Conservation (phyloP, 2,797 vertebrate genomes). For the Ctenopoma multispine region DNA sequence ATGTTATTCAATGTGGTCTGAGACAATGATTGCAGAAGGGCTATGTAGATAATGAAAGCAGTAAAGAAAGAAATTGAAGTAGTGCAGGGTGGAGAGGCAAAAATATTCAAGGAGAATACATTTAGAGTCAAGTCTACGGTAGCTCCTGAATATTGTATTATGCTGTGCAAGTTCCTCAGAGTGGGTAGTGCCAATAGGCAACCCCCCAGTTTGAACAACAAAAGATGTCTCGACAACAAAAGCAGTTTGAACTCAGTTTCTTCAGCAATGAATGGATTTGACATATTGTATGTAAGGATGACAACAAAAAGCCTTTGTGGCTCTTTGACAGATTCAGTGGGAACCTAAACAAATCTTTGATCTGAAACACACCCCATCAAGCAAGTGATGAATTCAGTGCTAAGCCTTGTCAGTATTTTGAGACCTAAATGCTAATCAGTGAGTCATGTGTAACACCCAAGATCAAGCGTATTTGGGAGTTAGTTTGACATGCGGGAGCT, state of each 20-base stretch:
- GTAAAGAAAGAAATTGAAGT: constrained; percentile 20
- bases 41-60: constrained; percentile 25
- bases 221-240: constrained; percentile 44
- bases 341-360: constrained; percentile 57
- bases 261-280: constrained; percentile 40
- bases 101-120: constrained; percentile 45
- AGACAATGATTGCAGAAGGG: constrained; percentile 27
- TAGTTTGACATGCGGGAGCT: background rate
- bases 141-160: constrained; percentile 30
- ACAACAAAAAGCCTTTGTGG: constrained; percentile 37
- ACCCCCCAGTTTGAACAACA: constrained; percentile 43
- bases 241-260: constrained; percentile 36
- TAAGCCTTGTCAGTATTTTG: constrained; percentile 19
- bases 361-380: constrained; percentile 39
- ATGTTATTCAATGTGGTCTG: constrained; percentile 21
- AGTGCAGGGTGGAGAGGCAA: constrained; percentile 2
- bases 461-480: background rate
- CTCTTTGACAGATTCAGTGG: constrained; percentile 38
- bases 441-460: background rate
- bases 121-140: constrained; percentile 3
- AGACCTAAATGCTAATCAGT: constrained; percentile 27
- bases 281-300: constrained; percentile 31
- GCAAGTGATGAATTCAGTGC: constrained; percentile 2
- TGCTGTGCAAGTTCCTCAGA: constrained; percentile 24
- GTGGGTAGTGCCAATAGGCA: constrained; percentile 43